Evolutionary conservation across 1,140 invertebrate species (phyloP).

Genomic region (Aethina tumida): DNA sequence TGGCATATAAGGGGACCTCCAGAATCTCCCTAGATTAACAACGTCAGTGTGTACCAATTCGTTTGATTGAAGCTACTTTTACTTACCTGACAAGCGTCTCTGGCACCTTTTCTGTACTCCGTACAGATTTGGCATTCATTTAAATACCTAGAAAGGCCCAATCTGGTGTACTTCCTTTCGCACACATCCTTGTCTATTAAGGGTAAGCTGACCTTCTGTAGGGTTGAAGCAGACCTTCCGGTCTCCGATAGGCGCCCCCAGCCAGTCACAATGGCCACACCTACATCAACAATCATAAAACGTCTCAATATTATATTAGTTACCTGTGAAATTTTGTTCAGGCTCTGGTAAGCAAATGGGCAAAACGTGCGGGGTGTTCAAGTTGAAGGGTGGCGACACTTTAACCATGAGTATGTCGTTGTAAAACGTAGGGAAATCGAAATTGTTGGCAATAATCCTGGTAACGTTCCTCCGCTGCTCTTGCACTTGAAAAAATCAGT

Average conservation of each 20-base stretch:
- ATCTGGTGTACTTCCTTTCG: constrained; percentile 11
- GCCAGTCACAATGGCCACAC: constrained; percentile 10
- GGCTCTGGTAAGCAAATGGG: constrained; percentile 16
- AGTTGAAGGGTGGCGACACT: constrained; percentile 10
- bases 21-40: constrained; percentile 35
- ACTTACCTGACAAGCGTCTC: constrained; percentile 25
- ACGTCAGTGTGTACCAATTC: not conserved
- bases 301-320: constrained; percentile 1
- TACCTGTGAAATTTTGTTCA: constrained; percentile 13
- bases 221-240: constrained; percentile 8
- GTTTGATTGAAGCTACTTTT: not conserved
- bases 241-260: constrained; percentile 18
- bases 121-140: constrained; percentile 20
- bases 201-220: constrained; percentile 15
- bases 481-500: constrained; percentile 5
- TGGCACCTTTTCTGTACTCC: constrained; percentile 13
- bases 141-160: constrained; percentile 14
- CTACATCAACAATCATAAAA: constrained; percentile 8
- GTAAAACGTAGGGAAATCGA: constrained; percentile 15
- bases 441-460: constrained; percentile 10
- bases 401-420: constrained; percentile 18
- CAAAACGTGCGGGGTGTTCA: constrained; percentile 1
- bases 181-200: constrained; percentile 15
- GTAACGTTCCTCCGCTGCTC: constrained; percentile 11
- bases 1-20: constrained; percentile 39